Evolutionary conservation across 2,888 invertebrate genomes (phyloP).

Genomic region (Tuta absoluta): DNA sequence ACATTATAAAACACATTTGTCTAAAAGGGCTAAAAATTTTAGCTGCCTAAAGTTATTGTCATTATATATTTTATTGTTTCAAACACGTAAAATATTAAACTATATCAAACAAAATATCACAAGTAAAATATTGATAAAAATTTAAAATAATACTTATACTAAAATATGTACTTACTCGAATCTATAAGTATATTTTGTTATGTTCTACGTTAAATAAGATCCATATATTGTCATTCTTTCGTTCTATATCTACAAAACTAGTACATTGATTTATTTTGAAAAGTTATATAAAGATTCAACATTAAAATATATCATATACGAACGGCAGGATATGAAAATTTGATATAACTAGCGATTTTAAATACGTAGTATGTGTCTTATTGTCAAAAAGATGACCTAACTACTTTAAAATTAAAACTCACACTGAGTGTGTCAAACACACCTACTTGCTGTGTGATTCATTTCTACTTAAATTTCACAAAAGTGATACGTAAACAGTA

Average conservation of each 20-base stretch:
- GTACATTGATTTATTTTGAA: conserved; percentile 4
- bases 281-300: conserved; percentile 18
- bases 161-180: not conserved
- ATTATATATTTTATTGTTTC: conserved; percentile 5
- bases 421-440: not conserved
- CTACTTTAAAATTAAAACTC: not conserved
- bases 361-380: not conserved
- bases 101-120: conserved; percentile 27
- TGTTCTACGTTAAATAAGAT: conserved; percentile 6
- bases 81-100: conserved; percentile 11
- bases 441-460: not conserved
- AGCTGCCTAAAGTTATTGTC: conserved; percentile 27
- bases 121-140: conserved; percentile 18
- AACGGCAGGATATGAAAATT: conserved; percentile 25
- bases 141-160: not conserved
- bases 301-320: conserved; percentile 23
- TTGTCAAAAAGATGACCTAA: not conserved
- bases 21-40: conserved; percentile 7
- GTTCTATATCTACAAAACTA: conserved; percentile 12
- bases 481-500: conserved; percentile 6
- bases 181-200: conserved; percentile 5
- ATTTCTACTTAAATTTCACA: not conserved
- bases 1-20: conserved; percentile 13
- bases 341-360: conserved; percentile 15
- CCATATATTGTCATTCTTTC: not conserved